These are phyloP conservation scores for Mohoua ochrocephala DNA, from an alignment of 2,113 vertebrate species.

Conservation along the genomic window DNA sequence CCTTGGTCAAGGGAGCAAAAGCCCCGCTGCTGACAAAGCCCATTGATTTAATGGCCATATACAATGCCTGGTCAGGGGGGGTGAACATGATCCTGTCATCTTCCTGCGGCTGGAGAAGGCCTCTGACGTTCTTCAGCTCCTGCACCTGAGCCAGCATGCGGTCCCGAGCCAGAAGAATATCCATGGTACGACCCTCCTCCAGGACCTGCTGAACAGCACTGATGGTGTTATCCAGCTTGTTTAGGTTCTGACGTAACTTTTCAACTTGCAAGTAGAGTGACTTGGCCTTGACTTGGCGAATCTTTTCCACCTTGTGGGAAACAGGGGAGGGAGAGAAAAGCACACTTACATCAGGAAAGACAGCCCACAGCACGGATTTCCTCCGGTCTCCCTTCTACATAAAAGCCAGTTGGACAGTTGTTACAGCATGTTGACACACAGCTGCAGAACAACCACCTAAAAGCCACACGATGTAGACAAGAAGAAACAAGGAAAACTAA, in stretches of 20 bases:
- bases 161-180: constrained; percentile 90
- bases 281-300: constrained; percentile 97
- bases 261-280: constrained; percentile 97
- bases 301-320: constrained; percentile 91
- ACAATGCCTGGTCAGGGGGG: constrained; percentile 90
- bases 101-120: constrained; percentile 91
- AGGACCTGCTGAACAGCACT: constrained; percentile 93
- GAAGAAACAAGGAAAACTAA: not conserved
- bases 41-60: constrained; percentile 92
- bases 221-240: constrained; percentile 93
- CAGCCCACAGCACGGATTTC: not conserved
- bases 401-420: not conserved
- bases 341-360: not conserved
- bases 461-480: not conserved
- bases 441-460: not conserved
- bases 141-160: constrained; percentile 95
- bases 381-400: rapidly evolving
- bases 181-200: constrained; percentile 90
- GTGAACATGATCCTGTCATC: constrained; percentile 96
- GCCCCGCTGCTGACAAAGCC: constrained; percentile 95
- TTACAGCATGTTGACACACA: not conserved
- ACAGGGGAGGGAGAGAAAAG: not conserved
- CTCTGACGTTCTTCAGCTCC: constrained; percentile 89
- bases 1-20: constrained; percentile 93
- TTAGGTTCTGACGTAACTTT: constrained; percentile 93